phyloP scores from a whole-genome alignment of 2,113 vertebrate species.

The Alces alces region DNA sequence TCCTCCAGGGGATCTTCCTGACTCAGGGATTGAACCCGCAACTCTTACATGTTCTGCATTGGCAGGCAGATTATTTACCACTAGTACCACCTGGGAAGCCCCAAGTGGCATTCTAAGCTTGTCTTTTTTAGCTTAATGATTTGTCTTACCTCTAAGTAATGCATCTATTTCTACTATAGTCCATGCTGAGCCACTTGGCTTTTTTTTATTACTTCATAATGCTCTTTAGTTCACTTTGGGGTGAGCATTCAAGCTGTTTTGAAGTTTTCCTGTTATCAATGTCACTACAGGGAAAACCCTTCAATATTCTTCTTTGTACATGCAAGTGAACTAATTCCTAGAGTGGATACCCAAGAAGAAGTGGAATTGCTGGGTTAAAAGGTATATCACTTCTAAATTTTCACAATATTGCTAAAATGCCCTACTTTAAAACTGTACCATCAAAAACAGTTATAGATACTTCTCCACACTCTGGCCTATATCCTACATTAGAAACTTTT shows the following conservation, averaged over 20 bases:
- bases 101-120: neutral
- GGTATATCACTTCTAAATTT: neutral
- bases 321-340: neutral
- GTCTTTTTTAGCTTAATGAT: neutral
- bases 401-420: neutral
- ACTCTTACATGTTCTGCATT: too few species aligned
- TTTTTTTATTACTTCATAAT: neutral
- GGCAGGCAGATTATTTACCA: too few species aligned
- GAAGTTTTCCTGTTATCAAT: neutral
- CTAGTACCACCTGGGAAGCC: too few species aligned
- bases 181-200: neutral
- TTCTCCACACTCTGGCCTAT: neutral
- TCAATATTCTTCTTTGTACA: neutral
- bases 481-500: neutral
- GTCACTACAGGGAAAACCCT: neutral
- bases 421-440: neutral
- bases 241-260: neutral
- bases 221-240: neutral
- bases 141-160: neutral
- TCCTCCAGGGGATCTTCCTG: too few species aligned
- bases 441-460: neutral
- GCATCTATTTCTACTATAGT: neutral
- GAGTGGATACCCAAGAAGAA: neutral
- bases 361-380: neutral
- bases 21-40: too few species aligned